Evolutionary conservation across 2,113 vertebrate genomes (phyloP), one percentile per base, ranked within the genome.

Genomic region (Onychorhynchus coronatus): DNA sequence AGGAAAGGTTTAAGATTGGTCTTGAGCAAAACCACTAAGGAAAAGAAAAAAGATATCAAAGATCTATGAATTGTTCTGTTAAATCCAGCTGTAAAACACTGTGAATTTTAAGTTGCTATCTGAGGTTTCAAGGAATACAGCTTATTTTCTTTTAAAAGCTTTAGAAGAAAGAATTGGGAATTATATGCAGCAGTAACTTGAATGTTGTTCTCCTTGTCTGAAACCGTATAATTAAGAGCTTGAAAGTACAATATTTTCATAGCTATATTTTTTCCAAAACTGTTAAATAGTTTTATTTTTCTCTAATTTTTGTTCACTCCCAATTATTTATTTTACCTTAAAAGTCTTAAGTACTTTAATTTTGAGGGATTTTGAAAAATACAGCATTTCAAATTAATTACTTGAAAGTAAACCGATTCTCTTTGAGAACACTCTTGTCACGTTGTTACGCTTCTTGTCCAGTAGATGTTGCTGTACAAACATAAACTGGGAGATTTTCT

Each of bases 1-100:
- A 98, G 96, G 98, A 98, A 98, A 93, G 96, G 79, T 91, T 94
- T 94, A 95, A 98, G 91, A 91, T 85, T 96, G 95, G 90, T 96
- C 91, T 81, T 97, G 93, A 97, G 80, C 61, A 75, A 97, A 98
- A 96, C 97, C 78, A 91, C 80, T 39, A 35, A 61, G 27, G 11
- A 10, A 31, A 82, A 59, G 56, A 56, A 61, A 72, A 39, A 9
- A 35, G 1, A 27, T 19, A 50, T 67, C 49, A 52, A 81, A 83
- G 67, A 84, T 67, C 33, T 75, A 24, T 93, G 33, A 73, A 66
- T 73, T 89, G 53, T 82, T 91, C 81, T 70, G 31, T 78, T 80
- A 89, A 93, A 93, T 93, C 55, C 49, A 92, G 20, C 80, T 91
- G 77, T 61, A 89, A 94, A 91, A 58, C 67, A 84, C 30, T 88